These are phyloP conservation scores for Prochilodus magdalenae DNA, from an alignment of 2,113 vertebrate species.

Conservation along the genomic window DNA sequence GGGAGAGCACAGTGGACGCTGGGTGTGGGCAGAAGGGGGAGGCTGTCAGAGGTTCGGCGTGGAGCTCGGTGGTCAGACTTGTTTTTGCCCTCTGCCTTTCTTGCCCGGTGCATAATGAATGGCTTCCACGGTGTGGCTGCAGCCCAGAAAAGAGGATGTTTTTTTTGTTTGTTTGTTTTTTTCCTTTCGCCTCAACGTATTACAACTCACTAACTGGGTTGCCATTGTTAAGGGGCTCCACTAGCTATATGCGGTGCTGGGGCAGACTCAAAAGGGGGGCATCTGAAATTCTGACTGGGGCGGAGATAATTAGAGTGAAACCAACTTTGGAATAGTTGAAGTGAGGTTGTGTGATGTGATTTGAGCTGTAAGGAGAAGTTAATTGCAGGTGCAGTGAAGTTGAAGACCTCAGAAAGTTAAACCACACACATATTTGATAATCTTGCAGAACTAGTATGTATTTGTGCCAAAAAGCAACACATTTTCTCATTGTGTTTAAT, in stretches of 20 bases:
- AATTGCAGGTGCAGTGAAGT: too few species aligned
- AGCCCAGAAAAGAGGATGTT: constrained; percentile 68
- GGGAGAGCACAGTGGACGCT: background rate
- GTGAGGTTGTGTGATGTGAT: background rate
- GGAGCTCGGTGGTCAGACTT: constrained; percentile 75
- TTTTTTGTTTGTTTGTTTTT: constrained; percentile 47
- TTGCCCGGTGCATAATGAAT: constrained; percentile 75
- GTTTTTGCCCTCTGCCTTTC: constrained; percentile 76
- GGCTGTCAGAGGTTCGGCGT: constrained; percentile 68
- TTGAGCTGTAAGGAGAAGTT: background rate
- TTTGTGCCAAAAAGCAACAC: too few species aligned
- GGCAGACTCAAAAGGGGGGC: background rate
- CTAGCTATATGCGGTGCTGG: background rate
- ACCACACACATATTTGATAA: too few species aligned
- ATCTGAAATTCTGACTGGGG: background rate
- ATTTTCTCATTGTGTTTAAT: too few species aligned
- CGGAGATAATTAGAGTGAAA: background rate
- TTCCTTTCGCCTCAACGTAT: too few species aligned
- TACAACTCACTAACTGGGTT: constrained; percentile 62
- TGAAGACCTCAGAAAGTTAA: too few species aligned
- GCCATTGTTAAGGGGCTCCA: background rate
- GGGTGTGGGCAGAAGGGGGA: constrained; percentile 47
- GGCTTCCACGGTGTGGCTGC: constrained; percentile 78
- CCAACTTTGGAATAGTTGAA: background rate
- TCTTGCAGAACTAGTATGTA: too few species aligned